phyloP scores from a whole-genome alignment of 2,888 invertebrate species.

The Amiota mariae region DNA sequence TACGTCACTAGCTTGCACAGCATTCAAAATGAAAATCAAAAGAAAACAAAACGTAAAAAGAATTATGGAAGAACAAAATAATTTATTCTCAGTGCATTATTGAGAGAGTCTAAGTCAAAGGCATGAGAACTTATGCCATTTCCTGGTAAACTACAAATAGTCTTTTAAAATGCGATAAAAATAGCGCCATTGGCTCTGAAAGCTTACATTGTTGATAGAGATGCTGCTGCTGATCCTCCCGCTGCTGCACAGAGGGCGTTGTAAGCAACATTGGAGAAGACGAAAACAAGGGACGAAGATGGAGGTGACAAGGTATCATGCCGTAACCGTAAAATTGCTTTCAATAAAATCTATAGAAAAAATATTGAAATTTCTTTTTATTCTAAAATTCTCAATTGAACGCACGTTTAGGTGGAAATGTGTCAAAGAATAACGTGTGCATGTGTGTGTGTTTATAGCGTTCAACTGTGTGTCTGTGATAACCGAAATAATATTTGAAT shows the following conservation, averaged over 20 bases:
- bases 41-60: no score
- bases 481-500: slow-evolving; percentile 55
- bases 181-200: slow-evolving; percentile 61
- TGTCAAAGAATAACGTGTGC: slow-evolving; percentile 2
- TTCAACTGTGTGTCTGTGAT: not conserved
- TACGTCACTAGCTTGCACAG: no score
- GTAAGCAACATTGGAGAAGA: slow-evolving; percentile 44
- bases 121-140: slow-evolving; percentile 64
- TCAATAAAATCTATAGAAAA: slow-evolving; percentile 64
- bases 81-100: slow-evolving; percentile 67
- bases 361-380: not conserved
- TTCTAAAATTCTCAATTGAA: not conserved
- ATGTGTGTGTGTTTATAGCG: no score
- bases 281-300: no score
- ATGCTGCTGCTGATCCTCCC: no score
- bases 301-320: slow-evolving; percentile 50
- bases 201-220: not conserved
- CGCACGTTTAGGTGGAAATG: slow-evolving; percentile 19
- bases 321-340: slow-evolving; percentile 66
- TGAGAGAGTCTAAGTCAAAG: slow-evolving; percentile 37
- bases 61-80: slow-evolving; percentile 53
- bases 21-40: no score
- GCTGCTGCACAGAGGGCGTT: slow-evolving; percentile 13
- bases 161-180: slow-evolving; percentile 70
- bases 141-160: slow-evolving; percentile 69